phyloP scores from a whole-genome alignment of 2,797 vertebrate species.

The Anguilla anguilla region DNA sequence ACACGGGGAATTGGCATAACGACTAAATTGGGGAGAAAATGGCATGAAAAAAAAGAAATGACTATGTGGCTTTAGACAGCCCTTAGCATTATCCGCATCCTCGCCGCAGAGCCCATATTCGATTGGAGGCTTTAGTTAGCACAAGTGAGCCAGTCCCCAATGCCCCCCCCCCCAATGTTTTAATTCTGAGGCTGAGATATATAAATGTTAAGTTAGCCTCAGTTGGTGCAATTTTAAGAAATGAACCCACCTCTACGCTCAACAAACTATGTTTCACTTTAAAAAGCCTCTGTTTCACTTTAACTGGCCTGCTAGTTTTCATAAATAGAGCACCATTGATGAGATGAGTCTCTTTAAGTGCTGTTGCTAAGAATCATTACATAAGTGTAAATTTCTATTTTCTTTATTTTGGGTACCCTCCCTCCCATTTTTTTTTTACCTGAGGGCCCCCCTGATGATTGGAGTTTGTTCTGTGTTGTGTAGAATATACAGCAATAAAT shows the following conservation, averaged over 20 bases:
- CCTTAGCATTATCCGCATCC: background rate
- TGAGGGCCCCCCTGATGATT: background rate
- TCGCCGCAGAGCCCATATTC: background rate
- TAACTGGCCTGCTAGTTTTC: background rate
- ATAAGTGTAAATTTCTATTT: background rate
- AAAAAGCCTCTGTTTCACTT: background rate
- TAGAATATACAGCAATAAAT: background rate
- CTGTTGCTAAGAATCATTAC: background rate
- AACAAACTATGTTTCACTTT: background rate
- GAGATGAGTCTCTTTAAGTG: background rate
- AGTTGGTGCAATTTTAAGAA: background rate
- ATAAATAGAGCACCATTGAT: background rate
- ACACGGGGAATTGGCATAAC: too few species aligned
- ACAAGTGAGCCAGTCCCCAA: too few species aligned
- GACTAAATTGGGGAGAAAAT: too few species aligned
- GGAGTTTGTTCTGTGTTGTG: background rate
- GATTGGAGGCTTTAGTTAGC: background rate
- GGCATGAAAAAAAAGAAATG: too few species aligned
- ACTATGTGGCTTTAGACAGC: background rate
- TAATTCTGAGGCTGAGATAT: background rate
- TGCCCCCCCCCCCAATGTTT: background rate
- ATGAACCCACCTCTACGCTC: background rate
- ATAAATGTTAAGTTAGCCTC: background rate
- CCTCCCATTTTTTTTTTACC: background rate
- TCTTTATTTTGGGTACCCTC: background rate